Base-by-base conservation (phyloP, 30 jellyfish, hydroid and myxozoan genomes). In the Chrysaora quinquecirrha region DNA sequence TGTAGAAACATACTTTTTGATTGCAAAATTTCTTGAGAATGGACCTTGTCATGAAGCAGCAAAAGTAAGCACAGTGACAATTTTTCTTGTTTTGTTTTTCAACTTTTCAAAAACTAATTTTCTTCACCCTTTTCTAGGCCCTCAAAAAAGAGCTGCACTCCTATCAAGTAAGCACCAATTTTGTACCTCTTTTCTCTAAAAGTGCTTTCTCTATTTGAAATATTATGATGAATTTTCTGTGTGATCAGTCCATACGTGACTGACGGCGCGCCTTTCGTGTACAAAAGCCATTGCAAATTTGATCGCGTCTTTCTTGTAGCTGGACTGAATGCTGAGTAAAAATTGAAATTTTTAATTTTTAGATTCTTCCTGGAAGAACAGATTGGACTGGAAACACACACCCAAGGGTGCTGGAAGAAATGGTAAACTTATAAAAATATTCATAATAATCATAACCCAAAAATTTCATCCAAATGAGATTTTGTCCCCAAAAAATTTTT, bases 21-120 rank as follows among this genome's bases (percentile, higher is more conserved):
- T 94, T 48, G 96, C 97, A 43, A 87, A 87, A 65, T 94, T 82
- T 64, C 89, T 94, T 50, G 96, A 94, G 70, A 82, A 83, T 94
- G 99, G 99, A 25, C 99, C 99, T 10, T 94, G 99, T 65, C 63
- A 87, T 33, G 89, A 87, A 64, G 88, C 99, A 31, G 97, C 96
- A 14, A 52, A 54, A 74, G 99, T 94, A 94, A 74, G 95, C 49
- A 27, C 1, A 27, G 3, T 19, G n/a, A 0, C 3, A 14, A 65
- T 68, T 22, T 31, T 38, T 25, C 38, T 34, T 70, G 70, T 22
- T 56, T 52, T 52, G 24, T 27, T 72, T 50, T 19, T 27, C 14
- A 20, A 7, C 0, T 24, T 20, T 30, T 46, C 67, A 61, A 22
- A 14, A 7, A 21, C 58, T 43, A 14, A 56, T 0, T 58, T 7